Evolutionary conservation across 2,797 vertebrate species (phyloP).

Genomic region (Epinephelus malabaricus): DNA sequence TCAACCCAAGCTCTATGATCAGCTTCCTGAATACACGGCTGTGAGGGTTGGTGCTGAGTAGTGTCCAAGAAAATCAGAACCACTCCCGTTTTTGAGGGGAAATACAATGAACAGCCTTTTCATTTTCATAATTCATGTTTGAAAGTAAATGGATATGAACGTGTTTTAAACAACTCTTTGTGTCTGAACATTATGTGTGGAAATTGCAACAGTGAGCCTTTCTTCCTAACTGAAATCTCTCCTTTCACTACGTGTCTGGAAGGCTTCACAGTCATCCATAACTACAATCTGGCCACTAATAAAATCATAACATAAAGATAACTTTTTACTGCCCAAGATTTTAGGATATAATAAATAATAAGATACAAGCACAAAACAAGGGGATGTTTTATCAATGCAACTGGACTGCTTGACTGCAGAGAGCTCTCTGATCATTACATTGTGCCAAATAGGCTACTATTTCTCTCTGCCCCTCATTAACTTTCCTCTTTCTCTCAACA

Average conservation of each 20-base stretch:
- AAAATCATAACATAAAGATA: conserved; percentile 59
- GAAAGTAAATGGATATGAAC: conserved; percentile 49
- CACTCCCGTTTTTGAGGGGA: conserved; percentile 40
- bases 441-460: conserved; percentile 74
- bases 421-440: conserved; percentile 77
- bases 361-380: conserved; percentile 86
- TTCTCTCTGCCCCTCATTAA: conserved; percentile 78
- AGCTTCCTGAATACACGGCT: conserved; percentile 70
- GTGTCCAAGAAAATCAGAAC: conserved; percentile 62
- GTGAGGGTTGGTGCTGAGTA: conserved; percentile 79
- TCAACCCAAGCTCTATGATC: conserved; percentile 84
- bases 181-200: conserved; percentile 66
- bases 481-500: conserved; percentile 84
- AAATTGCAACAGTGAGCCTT: conserved; percentile 62
- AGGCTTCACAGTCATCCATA: conserved; percentile 70
- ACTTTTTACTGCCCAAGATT: conserved; percentile 81
- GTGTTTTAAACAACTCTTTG: conserved; percentile 50
- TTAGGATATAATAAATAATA: conserved; percentile 70
- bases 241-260: conserved; percentile 68
- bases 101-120: conserved; percentile 50
- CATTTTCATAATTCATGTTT: conserved; percentile 62
- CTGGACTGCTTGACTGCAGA: conserved; percentile 79
- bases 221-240: conserved; percentile 65
- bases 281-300: conserved; percentile 75
- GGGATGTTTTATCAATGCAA: conserved; percentile 84